Evolutionary conservation across 2,797 vertebrate genomes (phyloP).

Genomic region (Myotis findleyi): DNA sequence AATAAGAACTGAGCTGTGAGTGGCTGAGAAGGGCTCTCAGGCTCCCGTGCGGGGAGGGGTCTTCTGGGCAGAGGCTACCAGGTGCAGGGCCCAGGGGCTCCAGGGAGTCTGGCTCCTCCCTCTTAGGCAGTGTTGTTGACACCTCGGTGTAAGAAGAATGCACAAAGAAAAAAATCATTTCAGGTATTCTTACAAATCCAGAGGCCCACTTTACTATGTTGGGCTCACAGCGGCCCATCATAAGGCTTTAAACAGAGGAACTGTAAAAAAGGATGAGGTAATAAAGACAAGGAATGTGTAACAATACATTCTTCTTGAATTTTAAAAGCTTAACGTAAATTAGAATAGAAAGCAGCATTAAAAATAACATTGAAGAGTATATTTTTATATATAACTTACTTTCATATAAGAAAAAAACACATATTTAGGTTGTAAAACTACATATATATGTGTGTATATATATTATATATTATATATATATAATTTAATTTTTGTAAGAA

Average conservation of each 20-base stretch:
- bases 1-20: neutral
- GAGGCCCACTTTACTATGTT: neutral
- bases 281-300: neutral
- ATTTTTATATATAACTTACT: neutral
- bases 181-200: neutral
- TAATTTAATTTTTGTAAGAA: slow-evolving; percentile 37
- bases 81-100: neutral
- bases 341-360: slow-evolving; percentile 34
- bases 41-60: fast-evolving
- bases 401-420: neutral
- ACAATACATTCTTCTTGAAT: neutral
- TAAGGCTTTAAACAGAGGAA: neutral
- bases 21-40: neutral
- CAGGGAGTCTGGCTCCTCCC: neutral
- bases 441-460: neutral
- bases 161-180: slow-evolving; percentile 4
- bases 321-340: slow-evolving; percentile 48
- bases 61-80: neutral
- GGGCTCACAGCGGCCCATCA: neutral
- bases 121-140: neutral
- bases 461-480: neutral
- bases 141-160: neutral
- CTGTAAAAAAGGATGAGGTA: neutral
- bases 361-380: neutral
- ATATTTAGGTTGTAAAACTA: neutral